phyloP scores from a whole-genome alignment of 2,888 invertebrate species.

The Artemia sp. region DNA sequence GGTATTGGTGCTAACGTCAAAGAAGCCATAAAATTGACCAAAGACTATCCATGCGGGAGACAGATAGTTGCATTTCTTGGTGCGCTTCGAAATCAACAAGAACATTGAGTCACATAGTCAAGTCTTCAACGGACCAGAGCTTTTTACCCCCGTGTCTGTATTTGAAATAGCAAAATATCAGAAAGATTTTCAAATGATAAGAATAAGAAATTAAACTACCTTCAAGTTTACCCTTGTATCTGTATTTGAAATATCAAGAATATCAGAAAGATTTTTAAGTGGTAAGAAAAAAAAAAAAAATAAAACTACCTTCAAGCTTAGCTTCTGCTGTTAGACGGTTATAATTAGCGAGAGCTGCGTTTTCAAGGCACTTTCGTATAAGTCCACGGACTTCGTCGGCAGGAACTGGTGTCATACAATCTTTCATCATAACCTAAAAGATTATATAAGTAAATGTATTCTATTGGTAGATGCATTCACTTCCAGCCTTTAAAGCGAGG shows the following conservation, averaged over 20 bases:
- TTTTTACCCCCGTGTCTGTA: too few relatives aligned
- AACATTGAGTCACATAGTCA: background rate
- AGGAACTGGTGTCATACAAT: slow-evolving; percentile 89
- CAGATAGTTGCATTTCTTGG: too few relatives aligned
- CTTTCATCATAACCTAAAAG: slow-evolving; percentile 80
- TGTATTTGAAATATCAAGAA: background rate
- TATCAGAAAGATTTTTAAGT: background rate
- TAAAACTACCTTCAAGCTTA: slow-evolving; percentile 74
- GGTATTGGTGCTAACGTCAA: too few relatives aligned
- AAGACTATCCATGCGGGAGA: too few relatives aligned
- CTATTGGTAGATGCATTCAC: too few relatives aligned
- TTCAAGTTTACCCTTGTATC: background rate
- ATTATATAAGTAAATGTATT: background rate
- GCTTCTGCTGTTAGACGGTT: slow-evolving; percentile 87
- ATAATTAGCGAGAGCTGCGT: slow-evolving; percentile 93
- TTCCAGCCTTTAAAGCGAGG: too few relatives aligned
- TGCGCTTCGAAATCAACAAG: background rate
- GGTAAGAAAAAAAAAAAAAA: slow-evolving; percentile 21
- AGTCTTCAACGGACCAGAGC: background rate
- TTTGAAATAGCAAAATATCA: too few relatives aligned
- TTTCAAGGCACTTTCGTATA: slow-evolving; percentile 92
- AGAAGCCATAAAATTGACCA: too few relatives aligned
- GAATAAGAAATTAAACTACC: too few relatives aligned
- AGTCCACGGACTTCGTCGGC: slow-evolving; percentile 85
- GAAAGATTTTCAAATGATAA: too few relatives aligned